Evolutionary conservation across 2,797 vertebrate genomes (phyloP), one percentile per base, ranked within the genome.

Genomic region (Pitangus sulphuratus): DNA sequence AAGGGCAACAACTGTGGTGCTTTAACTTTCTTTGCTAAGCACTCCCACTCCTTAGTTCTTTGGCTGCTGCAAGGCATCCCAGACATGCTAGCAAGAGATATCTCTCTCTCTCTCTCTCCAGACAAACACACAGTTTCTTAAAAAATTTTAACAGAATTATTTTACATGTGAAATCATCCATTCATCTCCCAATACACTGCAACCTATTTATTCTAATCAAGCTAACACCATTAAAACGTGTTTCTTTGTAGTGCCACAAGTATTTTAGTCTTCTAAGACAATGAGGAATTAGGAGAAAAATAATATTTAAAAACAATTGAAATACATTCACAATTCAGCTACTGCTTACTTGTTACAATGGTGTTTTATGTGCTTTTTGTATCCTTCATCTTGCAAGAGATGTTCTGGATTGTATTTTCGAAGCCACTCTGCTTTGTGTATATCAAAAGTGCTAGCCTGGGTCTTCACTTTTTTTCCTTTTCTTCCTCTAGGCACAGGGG

Each of bases 361-460:
- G 92, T 99, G 99, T 95, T 99, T 99, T 94, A 99, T 98, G 96
- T 99, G 99, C 87, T 99, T 99, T 97, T 99, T 99, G 98, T 99
- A 99, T 79, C 99, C 99, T 81, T 99, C 99, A 31, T 99, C 99
- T 97, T 99, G 99, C 89, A 99, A 98, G 68, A 99, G 98, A 97
- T 99, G 99, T 89, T 99, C 99, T 15, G 99, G 99, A 96, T 99
- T 99, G 94, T 99, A 99, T 76, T 99, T 99, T 94, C 99, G 97
- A 70, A 99, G 98, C 99, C 99, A 99, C 95, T 99, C 99, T 13
- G 99, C 99, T 97, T 99, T 99, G 96, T 99, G 99, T 97, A 99
- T 99, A 97, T 99, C 99, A 95, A 99, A 99, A 45, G 99, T 98
- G 95, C 99, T 99, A n/a, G 99, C 98, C 71, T 99, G 99, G 33